Conservation (phyloP, 2,888 invertebrate species). For the Pachymerium ferrugineum region DNA sequence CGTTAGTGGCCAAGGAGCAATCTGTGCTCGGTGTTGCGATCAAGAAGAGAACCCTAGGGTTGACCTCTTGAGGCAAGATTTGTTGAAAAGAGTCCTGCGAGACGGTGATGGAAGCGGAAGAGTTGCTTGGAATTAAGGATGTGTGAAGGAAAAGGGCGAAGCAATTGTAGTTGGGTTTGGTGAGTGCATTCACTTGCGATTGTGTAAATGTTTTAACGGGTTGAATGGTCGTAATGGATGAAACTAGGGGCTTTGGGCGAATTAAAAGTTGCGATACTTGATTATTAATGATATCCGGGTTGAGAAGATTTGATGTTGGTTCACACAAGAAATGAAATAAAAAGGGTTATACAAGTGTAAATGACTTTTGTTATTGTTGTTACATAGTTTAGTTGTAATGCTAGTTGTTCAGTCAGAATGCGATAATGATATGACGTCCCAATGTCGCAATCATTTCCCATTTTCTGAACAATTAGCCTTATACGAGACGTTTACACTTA, state of each 20-base stretch:
- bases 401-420: too few species aligned
- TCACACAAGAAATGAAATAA: too few species aligned
- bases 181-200: not conserved
- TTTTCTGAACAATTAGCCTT: too few species aligned
- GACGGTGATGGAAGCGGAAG: conserved; percentile 16
- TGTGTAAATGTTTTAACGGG: not conserved
- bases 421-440: too few species aligned
- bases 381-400: too few species aligned
- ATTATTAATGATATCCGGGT: too few species aligned
- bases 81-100: conserved; percentile 14
- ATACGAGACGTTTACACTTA: too few species aligned
- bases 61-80: conserved; percentile 27
- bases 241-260: not conserved
- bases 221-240: not conserved
- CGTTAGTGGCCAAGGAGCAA: conserved; percentile 26
- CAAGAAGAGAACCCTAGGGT: conserved; percentile 19
- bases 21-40: conserved; percentile 27
- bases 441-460: too few species aligned
- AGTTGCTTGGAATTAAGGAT: conserved; percentile 1
- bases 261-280: too few species aligned
- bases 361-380: too few species aligned
- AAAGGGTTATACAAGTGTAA: too few species aligned
- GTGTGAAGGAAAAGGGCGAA: not conserved
- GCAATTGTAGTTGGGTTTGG: not conserved
- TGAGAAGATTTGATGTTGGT: too few species aligned